Evolutionary conservation across 2,888 invertebrate species (phyloP), one percentile per base, ranked within the genome.

Genomic region (Unio pictorum): DNA sequence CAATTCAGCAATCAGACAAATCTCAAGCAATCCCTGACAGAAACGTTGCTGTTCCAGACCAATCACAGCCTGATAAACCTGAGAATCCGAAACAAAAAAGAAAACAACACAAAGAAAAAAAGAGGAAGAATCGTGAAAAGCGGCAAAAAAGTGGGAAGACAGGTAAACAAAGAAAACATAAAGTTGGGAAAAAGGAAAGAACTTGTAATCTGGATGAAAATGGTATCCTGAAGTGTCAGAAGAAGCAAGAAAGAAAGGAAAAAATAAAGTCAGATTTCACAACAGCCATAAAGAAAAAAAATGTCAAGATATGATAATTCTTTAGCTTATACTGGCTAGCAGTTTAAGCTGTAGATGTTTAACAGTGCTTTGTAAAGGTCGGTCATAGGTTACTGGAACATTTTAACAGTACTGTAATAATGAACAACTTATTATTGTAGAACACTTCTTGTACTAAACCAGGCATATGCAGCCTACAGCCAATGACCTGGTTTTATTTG

Each of bases 111-210:
- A 60, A 76, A 66, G 65, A 64, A 66, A 63, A 64, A 55, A 55
- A 67, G 67, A 66, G 67, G 30, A 61, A 66, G 59, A 59, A 72
- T 55, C 61, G 69, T 55, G 34, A 66, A 68, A 66, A 67, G 68
- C n/a, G 66, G 55, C 58, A 64, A 68, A 34, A 69, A 71, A 58
- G 34, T 23, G 64, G 68, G 64, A 30, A 66, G 61, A 60, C 71
- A 65, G 58, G 61, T 55, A 54, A 69, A 66, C 75, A 79, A 55
- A 79, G 71, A 61, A 76, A 76, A 60, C 64, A 71, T n/a, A 68
- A 70, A 57, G 74, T 74, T 7, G 66, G 66, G 30, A 67, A 72
- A n/a, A 64, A 77, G 71, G 74, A 73, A 67, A 73, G 67, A 73
- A 69, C 58, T 20, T 75, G 75, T 64, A 70, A 61, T 15, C 54